phyloP scores from a whole-genome alignment of 2,797 vertebrate genomes.

The Paratrypauchen microcephalus region DNA sequence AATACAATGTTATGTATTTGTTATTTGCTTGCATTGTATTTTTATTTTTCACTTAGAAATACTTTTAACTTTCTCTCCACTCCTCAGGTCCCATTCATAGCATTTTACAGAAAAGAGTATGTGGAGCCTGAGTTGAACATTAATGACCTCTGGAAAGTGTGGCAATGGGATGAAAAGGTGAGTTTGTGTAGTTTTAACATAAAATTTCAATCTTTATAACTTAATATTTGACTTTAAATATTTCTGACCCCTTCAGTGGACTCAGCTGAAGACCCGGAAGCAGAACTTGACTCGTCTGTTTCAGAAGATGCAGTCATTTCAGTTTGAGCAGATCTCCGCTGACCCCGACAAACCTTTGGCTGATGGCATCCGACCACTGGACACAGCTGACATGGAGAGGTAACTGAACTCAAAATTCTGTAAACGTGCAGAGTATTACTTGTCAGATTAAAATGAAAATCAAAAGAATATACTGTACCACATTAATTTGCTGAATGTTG shows the following conservation, averaged over 20 bases:
- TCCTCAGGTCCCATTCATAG: conserved; percentile 94
- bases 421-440: too few species aligned
- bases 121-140: conserved; percentile 98
- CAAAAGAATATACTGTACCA: too few species aligned
- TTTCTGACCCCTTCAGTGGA: conserved; percentile 82
- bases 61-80: background rate
- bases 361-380: conserved; percentile 93
- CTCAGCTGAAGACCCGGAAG: conserved; percentile 94
- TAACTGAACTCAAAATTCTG: conserved; percentile 36
- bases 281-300: conserved; percentile 96
- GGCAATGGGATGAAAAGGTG: conserved; percentile 99
- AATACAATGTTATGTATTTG: background rate
- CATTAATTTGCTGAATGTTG: too few species aligned
- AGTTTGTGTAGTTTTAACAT: background rate
- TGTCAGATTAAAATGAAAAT: too few species aligned
- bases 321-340: conserved; percentile 97
- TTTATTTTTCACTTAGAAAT: background rate
- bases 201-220: background rate
- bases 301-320: conserved; percentile 97
- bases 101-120: conserved; percentile 98
- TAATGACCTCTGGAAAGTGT: conserved; percentile 97
- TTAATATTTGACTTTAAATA: background rate
- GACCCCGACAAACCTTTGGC: conserved; percentile 97
- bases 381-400: conserved; percentile 97
- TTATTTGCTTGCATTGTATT: background rate